Evolutionary conservation across 2,888 invertebrate genomes (phyloP).

Genomic region (Pristionchus fissidentatus): DNA sequence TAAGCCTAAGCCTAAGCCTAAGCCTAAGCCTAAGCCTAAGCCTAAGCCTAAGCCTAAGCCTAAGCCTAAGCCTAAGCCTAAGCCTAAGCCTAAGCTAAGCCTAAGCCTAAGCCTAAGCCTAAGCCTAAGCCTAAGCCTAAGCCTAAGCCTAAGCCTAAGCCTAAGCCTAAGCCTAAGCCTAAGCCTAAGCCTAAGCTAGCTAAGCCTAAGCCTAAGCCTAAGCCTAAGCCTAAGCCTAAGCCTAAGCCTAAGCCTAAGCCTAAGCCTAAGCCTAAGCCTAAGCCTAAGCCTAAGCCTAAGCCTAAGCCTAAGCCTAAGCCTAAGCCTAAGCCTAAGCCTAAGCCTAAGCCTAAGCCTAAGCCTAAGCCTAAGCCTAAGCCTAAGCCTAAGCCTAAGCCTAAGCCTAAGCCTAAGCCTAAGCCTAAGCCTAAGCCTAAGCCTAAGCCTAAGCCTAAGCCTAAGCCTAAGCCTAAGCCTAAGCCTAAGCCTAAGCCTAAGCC

Average conservation of each 20-base stretch:
- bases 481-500: slow-evolving; percentile 31
- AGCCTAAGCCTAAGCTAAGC: slow-evolving; percentile 12
- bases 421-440: slow-evolving; percentile 30
- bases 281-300: slow-evolving; percentile 30
- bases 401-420: slow-evolving; percentile 31
- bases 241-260: slow-evolving; percentile 31
- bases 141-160: slow-evolving; percentile 30
- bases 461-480: slow-evolving; percentile 31
- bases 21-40: slow-evolving; percentile 51
- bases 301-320: slow-evolving; percentile 27
- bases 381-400: slow-evolving; percentile 30
- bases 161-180: slow-evolving; percentile 20
- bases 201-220: slow-evolving; percentile 31
- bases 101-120: slow-evolving; percentile 31
- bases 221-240: slow-evolving; percentile 30
- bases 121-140: slow-evolving; percentile 31
- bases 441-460: slow-evolving; percentile 31
- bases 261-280: slow-evolving; percentile 23
- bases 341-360: slow-evolving; percentile 26
- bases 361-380: slow-evolving; percentile 27
- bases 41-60: slow-evolving; percentile 52
- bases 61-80: slow-evolving; percentile 49
- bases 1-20: slow-evolving; percentile 53
- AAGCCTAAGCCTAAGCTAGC: slow-evolving; percentile 31
- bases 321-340: slow-evolving; percentile 31